Evolutionary conservation across 92 coral and sea anemone species (phyloP), one percentile per base, ranked within the genome.

Genomic region (Desmophyllum pertusum): DNA sequence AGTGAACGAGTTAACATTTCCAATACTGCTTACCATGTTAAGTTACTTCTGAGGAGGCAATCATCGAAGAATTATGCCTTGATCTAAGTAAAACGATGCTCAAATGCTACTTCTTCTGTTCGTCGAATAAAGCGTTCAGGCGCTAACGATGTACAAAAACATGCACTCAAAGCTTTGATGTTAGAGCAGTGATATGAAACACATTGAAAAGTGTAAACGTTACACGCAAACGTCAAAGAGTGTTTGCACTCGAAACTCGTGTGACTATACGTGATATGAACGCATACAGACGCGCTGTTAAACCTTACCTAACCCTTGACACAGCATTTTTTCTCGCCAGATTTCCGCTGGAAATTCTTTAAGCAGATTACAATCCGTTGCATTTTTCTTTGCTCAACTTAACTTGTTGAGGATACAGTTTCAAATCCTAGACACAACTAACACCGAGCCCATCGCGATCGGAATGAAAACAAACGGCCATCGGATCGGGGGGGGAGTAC

Each of bases 1-100:
- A n/a, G n/a, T n/a, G n/a, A n/a, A n/a, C n/a, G n/a, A n/a, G n/a
- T n/a, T n/a, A 14, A 37, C 48, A 50, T 17, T n/a, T 14, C 41
- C 18, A 7, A 51, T 41, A 48, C 3, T 5, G 76, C 84, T 80
- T 80, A 67, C 84, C 84, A 80, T 69, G 67, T 31, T 21, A n/a
- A n/a, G 48, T 6, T 13, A n/a, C 3, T 48, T 68, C 67, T 50
- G 41, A 80, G 48, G 15, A 66, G 38, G 25, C 51, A 52, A 48
- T 80, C 76, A 80, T 68, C 51, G 18, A 51, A 66, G 10, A 80
- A 33, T 6, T 27, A 43, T 69, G 27, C 76, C 66, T 69, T 73
- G 5, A 14, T 36, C 33, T 11, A 21, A 62, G 62, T 80, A 48
- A 51, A 80, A 67, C 84, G 72, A 42, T n/a, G 70, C 62, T 5